Evolutionary conservation across 2,113 vertebrate genomes (phyloP).

Genomic region (Aplodontia rufa): DNA sequence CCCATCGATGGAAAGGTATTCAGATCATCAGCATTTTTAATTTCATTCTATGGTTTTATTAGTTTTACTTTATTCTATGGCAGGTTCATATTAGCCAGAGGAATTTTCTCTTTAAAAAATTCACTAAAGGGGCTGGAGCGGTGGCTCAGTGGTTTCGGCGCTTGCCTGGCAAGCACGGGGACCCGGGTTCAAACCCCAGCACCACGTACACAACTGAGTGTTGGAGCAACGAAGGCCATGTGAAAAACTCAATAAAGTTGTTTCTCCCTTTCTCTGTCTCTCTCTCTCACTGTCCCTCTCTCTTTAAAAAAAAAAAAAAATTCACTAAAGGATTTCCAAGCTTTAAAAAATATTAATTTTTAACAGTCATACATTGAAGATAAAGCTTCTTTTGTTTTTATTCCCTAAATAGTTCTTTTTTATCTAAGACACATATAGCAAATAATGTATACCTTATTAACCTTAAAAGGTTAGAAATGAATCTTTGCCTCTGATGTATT

Average conservation of each 20-base stretch:
- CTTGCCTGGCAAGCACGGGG: too few relatives aligned
- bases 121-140: too few relatives aligned
- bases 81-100: constrained; percentile 16
- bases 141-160: too few relatives aligned
- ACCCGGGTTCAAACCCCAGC: too few relatives aligned
- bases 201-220: too few relatives aligned
- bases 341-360: constrained; percentile 40
- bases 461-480: constrained; percentile 40
- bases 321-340: background rate
- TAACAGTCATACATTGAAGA: constrained; percentile 30
- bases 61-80: background rate
- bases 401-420: constrained; percentile 32
- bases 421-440: background rate
- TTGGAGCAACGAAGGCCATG: too few relatives aligned
- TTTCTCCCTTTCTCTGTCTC: too few relatives aligned
- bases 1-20: constrained; percentile 91
- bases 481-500: constrained; percentile 10
- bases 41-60: background rate
- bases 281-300: too few relatives aligned
- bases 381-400: background rate
- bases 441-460: background rate
- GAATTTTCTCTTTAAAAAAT: constrained; percentile 37
- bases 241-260: too few relatives aligned
- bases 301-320: constrained; percentile 51
- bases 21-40: constrained; percentile 43